Conservation (phyloP, 2,113 vertebrate genomes). For the Lycaon pictus region DNA sequence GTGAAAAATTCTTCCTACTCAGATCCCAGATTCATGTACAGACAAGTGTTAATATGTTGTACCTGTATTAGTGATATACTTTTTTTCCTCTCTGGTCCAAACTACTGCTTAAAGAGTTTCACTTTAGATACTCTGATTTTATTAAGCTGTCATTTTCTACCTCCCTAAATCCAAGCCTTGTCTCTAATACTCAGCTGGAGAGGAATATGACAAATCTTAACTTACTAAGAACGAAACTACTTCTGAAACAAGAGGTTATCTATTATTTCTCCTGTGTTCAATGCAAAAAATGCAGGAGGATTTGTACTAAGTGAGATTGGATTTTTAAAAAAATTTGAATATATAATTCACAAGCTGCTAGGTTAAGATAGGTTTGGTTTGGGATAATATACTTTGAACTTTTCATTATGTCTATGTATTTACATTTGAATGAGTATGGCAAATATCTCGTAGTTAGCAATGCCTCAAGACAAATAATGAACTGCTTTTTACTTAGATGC, state of each 20-base stretch:
- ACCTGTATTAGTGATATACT: not conserved
- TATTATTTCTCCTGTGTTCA: not conserved
- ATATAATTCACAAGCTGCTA: not conserved
- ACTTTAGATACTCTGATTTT: not conserved
- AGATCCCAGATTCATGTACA: not conserved
- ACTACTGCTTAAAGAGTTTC: not conserved
- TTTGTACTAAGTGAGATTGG: not conserved
- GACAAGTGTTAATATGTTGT: not conserved
- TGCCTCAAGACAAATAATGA: not conserved
- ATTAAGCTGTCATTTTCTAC: not conserved
- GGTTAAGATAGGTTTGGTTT: not conserved
- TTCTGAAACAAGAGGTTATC: not conserved
- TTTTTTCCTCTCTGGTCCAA: not conserved
- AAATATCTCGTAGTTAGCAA: not conserved
- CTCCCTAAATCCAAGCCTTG: not conserved
- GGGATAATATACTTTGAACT: not conserved
- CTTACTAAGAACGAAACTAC: not conserved
- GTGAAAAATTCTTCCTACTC: not conserved
- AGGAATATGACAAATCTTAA: not conserved
- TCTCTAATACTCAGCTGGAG: not conserved
- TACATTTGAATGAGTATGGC: not conserved
- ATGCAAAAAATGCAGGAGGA: not conserved
- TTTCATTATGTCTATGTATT: not conserved
- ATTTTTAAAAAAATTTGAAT: slow-evolving; percentile 3
- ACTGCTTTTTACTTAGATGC: not conserved